Percentiles rank a stretch among this genome's conserved stretches.
Evolutionary conservation across 2,113 vertebrate species (phyloP).

Genomic region (Oncorhynchus keta): DNA sequence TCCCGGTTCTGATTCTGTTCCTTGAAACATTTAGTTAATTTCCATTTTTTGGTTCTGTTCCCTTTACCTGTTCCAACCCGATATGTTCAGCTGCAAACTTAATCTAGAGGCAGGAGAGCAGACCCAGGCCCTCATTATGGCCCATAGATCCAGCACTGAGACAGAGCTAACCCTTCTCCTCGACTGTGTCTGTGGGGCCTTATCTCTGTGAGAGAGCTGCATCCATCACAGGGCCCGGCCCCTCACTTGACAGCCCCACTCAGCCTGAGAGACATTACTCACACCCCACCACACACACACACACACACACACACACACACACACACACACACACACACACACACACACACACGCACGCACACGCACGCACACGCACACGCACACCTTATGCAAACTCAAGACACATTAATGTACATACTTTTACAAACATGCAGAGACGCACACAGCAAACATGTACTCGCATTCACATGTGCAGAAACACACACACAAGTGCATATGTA

Average conservation of each 20-base stretch:
- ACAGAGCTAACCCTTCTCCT: conserved; percentile 49
- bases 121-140: conserved; percentile 36
- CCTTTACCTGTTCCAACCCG: too few relatives aligned
- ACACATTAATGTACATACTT: background rate
- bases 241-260: conserved; percentile 6
- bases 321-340: conserved; percentile 21
- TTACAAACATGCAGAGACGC: background rate
- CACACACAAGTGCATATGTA: background rate
- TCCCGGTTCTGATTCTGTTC: too few relatives aligned
- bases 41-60: too few relatives aligned
- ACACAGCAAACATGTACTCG: background rate
- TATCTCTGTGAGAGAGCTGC: conserved; percentile 8
- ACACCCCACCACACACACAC: conserved; percentile 1
- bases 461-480: too few relatives aligned
- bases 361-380: conserved; percentile 19
- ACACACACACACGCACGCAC: background rate
- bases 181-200: conserved; percentile 7
- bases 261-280: conserved; percentile 10
- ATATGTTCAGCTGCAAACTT: conserved; percentile 25
- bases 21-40: too few relatives aligned
- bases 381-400: background rate
- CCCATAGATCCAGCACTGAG: conserved; percentile 40
- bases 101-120: conserved; percentile 41
- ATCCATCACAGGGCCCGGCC: conserved; percentile 18
- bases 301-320: background rate